Evolutionary conservation across 2,888 invertebrate genomes (phyloP).

Genomic region (Sarcophaga variegata): DNA sequence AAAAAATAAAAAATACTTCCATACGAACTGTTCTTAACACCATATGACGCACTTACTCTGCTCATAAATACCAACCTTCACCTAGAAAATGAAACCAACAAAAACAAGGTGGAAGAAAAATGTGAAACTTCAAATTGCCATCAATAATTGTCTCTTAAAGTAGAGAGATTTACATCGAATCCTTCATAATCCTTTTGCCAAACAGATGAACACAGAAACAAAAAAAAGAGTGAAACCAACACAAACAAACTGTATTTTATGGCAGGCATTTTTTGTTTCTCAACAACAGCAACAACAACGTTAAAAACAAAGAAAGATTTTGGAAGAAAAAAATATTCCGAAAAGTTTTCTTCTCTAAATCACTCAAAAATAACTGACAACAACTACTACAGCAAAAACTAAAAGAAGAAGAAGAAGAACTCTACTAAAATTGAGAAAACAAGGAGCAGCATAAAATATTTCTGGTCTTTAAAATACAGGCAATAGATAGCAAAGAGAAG

Average conservation of each 20-base stretch:
- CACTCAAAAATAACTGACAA: background rate
- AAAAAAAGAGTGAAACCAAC: background rate
- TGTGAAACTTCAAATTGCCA: conserved; percentile 55
- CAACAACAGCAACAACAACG: background rate
- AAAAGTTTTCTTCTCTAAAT: conserved; percentile 2
- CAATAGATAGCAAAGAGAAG: conserved; percentile 1
- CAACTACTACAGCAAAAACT: background rate
- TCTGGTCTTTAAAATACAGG: background rate
- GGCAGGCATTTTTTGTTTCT: background rate
- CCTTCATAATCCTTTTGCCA: conserved; percentile 58
- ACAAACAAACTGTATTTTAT: conserved; percentile 24
- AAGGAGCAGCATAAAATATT: conserved; percentile 4
- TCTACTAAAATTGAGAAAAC: background rate
- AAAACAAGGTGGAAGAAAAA: conserved; percentile 4
- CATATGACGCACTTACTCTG: background rate
- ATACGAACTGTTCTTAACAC: too few species aligned
- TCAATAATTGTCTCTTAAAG: conserved; percentile 65
- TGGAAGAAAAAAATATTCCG: background rate
- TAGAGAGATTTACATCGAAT: conserved; percentile 51
- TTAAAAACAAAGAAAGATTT: background rate
- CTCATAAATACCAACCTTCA: conserved; percentile 19
- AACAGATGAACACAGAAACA: conserved; percentile 16
- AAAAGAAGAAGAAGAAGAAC: background rate
- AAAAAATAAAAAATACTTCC: too few species aligned
- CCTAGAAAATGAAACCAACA: background rate